Percentiles rank a stretch among this genome's conserved stretches.
Conservation (phyloP, 2,113 vertebrate species). For the Pterophyllum scalare region DNA sequence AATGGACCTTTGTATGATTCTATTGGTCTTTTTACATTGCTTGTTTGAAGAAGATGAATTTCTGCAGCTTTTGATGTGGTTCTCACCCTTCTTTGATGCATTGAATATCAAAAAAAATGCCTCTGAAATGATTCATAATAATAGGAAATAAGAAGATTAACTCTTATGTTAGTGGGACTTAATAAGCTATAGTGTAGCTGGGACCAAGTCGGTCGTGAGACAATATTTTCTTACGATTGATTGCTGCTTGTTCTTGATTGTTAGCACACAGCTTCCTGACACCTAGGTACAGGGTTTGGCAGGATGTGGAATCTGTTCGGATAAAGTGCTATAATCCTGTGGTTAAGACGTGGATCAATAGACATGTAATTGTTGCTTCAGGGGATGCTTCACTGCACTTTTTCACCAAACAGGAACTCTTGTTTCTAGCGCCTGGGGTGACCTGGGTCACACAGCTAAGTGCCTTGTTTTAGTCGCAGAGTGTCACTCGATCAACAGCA, state of each 20-base stretch:
- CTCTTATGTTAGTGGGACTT: slow-evolving; percentile 28
- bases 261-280: slow-evolving; percentile 48
- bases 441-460: not conserved
- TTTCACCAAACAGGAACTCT: not conserved
- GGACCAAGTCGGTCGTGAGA: slow-evolving; percentile 19
- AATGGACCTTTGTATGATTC: slow-evolving; percentile 53
- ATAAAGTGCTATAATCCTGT: slow-evolving; percentile 1
- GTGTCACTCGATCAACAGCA: not conserved
- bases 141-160: slow-evolving; percentile 44
- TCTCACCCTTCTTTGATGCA: slow-evolving; percentile 47
- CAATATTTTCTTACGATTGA: slow-evolving; percentile 47
- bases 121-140: slow-evolving; percentile 22
- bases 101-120: slow-evolving; percentile 3
- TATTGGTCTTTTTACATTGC: slow-evolving; percentile 24
- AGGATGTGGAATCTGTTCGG: slow-evolving; percentile 29
- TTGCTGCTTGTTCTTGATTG: slow-evolving; percentile 47
- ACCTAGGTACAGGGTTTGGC: slow-evolving; percentile 16
- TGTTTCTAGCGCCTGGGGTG: not conserved
- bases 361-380: not conserved
- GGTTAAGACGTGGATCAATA: slow-evolving; percentile 5
- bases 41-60: slow-evolving; percentile 57
- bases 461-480: not conserved
- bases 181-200: slow-evolving; percentile 12
- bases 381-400: not conserved
- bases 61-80: slow-evolving; percentile 57